phyloP scores from a whole-genome alignment of 1,140 invertebrate genomes.

The Brachionus plicatilis region DNA sequence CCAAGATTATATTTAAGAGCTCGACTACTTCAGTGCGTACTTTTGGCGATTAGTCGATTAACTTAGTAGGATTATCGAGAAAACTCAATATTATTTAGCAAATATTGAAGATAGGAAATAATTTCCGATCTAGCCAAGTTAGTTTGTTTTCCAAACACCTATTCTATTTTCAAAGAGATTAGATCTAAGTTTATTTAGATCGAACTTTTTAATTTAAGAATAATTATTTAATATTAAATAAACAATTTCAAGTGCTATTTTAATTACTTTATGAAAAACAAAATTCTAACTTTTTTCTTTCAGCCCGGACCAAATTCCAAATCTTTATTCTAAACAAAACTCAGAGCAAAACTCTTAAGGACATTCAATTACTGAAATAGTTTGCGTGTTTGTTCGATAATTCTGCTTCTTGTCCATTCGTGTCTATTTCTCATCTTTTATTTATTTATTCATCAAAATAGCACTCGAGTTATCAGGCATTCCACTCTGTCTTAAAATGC shows the following conservation, averaged over 20 bases:
- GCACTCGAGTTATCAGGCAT: conserved; percentile 22
- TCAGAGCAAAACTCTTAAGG: neutral
- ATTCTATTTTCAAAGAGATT: neutral
- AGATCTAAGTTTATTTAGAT: neutral
- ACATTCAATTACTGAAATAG: conserved; percentile 10
- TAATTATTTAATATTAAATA: conserved; percentile 22
- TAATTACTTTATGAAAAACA: conserved; percentile 7
- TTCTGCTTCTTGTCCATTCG: neutral
- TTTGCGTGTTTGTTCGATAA: conserved; percentile 17
- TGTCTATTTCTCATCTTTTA: neutral
- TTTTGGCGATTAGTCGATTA: neutral
- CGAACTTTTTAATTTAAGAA: neutral
- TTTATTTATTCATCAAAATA: conserved; percentile 32
- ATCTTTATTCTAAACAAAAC: neutral
- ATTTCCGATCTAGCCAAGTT: conserved; percentile 6
- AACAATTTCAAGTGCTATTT: conserved; percentile 30
- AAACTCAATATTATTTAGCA: neutral
- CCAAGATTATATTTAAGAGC: neutral
- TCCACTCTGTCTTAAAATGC: neutral
- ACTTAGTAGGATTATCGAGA: conserved; percentile 21
- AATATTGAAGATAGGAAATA: conserved; percentile 39
- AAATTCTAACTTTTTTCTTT: neutral
- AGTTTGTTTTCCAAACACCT: conserved; percentile 25
- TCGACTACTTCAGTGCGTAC: neutral
- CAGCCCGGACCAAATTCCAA: neutral